A percentile compares a stretch with the other conserved stretches of the same genome.
These are phyloP conservation scores for Caenorhabditis afra DNA, from an alignment of 2,888 invertebrate genomes.

Conservation along the genomic window DNA sequence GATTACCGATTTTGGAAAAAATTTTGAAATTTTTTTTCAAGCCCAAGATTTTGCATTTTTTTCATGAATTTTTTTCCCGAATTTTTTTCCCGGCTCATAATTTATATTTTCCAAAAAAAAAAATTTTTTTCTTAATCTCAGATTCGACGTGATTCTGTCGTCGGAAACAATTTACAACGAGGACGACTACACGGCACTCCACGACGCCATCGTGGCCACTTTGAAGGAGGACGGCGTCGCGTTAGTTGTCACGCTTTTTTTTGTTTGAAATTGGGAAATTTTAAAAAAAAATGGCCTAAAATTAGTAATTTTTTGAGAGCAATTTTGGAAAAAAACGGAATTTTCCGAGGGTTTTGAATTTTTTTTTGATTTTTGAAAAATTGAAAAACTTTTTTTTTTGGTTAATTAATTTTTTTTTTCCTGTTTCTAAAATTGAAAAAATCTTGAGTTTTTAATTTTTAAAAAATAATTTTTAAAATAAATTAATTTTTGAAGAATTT, in stretches of 20 bases:
- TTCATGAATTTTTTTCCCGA: neutral
- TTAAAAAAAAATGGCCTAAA: neutral
- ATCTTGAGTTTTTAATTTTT: too few relatives aligned
- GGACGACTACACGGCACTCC: slow-evolving; percentile 87
- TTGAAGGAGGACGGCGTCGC: slow-evolving; percentile 84
- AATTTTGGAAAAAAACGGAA: neutral
- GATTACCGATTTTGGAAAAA: too few relatives aligned
- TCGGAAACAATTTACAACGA: slow-evolving; percentile 93
- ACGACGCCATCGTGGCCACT: slow-evolving; percentile 84
- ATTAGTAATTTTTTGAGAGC: neutral
- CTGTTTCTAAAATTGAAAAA: too few relatives aligned
- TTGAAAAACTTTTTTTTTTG: too few relatives aligned
- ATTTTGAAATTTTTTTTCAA: too few relatives aligned
- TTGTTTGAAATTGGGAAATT: too few relatives aligned
- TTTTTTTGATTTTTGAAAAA: neutral
- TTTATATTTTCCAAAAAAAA: too few relatives aligned
- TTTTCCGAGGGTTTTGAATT: neutral
- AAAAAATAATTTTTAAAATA: too few relatives aligned
- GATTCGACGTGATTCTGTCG: slow-evolving; percentile 90
- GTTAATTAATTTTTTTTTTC: too few relatives aligned
- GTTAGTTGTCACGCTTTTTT: too few relatives aligned
- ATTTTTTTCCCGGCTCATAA: slow-evolving; percentile 8
- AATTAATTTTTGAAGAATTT: too few relatives aligned
- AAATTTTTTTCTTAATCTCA: slow-evolving; percentile 70
- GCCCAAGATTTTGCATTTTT: too few relatives aligned